Evolutionary conservation across 92 coral and sea anemone species (phyloP), one percentile per base, ranked within the genome.

Genomic region (Parazoanthus swiftii): DNA sequence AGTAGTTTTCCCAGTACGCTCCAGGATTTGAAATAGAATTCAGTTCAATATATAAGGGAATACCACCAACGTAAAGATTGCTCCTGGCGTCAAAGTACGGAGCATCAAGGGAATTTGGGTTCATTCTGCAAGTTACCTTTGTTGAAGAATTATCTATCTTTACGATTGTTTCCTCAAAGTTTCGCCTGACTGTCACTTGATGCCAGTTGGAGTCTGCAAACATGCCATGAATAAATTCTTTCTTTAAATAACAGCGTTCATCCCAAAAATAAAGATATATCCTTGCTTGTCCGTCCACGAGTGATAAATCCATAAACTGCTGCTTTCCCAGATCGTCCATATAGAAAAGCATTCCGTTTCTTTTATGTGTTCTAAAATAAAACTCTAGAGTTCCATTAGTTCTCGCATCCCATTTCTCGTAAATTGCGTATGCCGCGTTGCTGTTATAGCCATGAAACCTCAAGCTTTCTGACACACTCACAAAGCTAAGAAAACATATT

Each of bases 151-250:
- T 86, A 85, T 94, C 98, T 5, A 94, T 89, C 4, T 65, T 63
- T 20, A 89, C 82, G 25, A 88, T 71, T 29, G 90, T 92, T 36
- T 92, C 78, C 29, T 90, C 85, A 8, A 75, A 65, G 36, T 85
- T 79, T 35, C 91, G 81, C 36, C 88, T 76, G 16, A 94, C 89
- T n/a, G 79, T 89, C 58, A 94, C 89, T 90, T 89, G 91, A 81
- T 93, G 95, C 98, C 98, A 94, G 63, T 93, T 91, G 65, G 89
- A 85, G 86, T 94, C 98, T 51, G 88, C 88, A 81, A 94, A 94
- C 20, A 90, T 89, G n/a, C 95, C 95, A 89, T 91, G 90, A 39
- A 94, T 77, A 39, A 86, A 67, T 46, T 85, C 59, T 38, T 93
- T 88, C 81, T 86, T 89, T 63, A 77, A 54, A 48, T 74, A 81